Evolutionary conservation across 2,888 invertebrate genomes (phyloP).

Genomic region (Eledona agricola): DNA sequence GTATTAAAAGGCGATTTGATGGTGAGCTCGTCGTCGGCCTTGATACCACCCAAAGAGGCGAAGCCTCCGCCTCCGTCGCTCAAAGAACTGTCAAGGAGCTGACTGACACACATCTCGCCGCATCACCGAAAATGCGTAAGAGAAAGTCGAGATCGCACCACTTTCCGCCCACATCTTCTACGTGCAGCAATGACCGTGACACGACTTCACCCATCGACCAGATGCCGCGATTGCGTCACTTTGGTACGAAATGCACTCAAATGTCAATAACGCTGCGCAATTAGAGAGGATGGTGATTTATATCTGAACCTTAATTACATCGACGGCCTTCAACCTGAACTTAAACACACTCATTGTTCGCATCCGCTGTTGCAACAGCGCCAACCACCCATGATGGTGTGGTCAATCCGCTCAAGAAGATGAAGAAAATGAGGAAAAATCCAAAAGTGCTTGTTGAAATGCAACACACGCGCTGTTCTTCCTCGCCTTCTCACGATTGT

Average conservation of each 20-base stretch:
- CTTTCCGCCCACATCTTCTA: constrained; percentile 18
- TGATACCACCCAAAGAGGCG: constrained; percentile 20
- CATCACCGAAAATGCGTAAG: constrained; percentile 18
- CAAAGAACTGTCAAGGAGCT: background rate
- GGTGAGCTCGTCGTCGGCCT: constrained; percentile 13
- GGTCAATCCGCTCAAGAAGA: background rate
- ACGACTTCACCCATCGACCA: constrained; percentile 51
- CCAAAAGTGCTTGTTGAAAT: constrained; percentile 18
- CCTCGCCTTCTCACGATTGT: constrained; percentile 50
- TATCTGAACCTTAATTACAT: constrained; percentile 50
- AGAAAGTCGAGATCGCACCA: constrained; percentile 7
- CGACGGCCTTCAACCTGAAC: constrained; percentile 54
- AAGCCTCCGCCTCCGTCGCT: constrained; percentile 4
- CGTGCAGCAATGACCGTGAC: constrained; percentile 45
- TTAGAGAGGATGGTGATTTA: constrained; percentile 42
- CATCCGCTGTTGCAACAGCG: constrained; percentile 38
- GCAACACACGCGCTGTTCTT: constrained; percentile 30
- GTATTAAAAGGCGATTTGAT: constrained; percentile 14
- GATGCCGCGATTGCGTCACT: constrained; percentile 51
- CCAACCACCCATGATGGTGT: constrained; percentile 3
- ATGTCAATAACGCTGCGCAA: constrained; percentile 26
- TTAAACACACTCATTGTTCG: constrained; percentile 50
- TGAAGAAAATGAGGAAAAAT: constrained; percentile 1
- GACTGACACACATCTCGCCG: constrained; percentile 15
- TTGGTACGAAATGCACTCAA: constrained; percentile 9